Base-by-base conservation (phyloP, 1,140 invertebrate species). In the Stegodyphus dumicola region DNA sequence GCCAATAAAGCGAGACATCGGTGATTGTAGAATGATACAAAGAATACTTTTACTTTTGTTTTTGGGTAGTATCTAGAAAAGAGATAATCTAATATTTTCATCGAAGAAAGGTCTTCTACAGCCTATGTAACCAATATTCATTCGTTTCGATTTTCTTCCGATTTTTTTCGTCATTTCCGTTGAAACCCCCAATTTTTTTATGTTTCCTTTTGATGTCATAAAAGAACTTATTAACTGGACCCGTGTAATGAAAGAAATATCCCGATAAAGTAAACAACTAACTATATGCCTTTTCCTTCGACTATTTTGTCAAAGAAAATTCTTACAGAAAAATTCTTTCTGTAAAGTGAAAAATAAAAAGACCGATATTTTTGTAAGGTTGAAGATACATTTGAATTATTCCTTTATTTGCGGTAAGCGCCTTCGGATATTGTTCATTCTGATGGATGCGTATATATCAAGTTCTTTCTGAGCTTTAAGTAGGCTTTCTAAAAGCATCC, bases 81-180 rank as follows among this genome's bases (percentile, higher is more conserved):
- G 33, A 77, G 75, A 77, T 77, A 77, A 77, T 77, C 75, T 77
- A 77, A 77, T 77, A 77, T 77, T 77, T 66, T 66, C 75, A 66
- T 77, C 60, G 75, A 66, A 77, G 60, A 60, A 66, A 54, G 11
- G 75, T 10, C 18, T 54, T 77, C 75, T 66, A 66, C 73, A 60
- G 56, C 56, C 56, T 60, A 33, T 75, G 73, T 75, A 77, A 77
- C 75, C 75, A 77, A 77, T 77, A 77, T 77, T 77, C 75, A 77
- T 77, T 77, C 75, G 33, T 54, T 65, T 77, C 75, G 56, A 77
- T 77, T 77, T 77, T 77, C 75, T 66, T 66, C 75, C 60, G 48
- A 66, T 64, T 66, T 77, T 75, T 77, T 77, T 60, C 56, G 60
- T 66, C 60, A 66, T 77, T 77, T 77, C 75, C 60, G 75, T 65